Evolutionary conservation across 1,140 invertebrate genomes (phyloP), one percentile per base, ranked within the genome.

Genomic region (Trachymyrmex cornetzi): DNA sequence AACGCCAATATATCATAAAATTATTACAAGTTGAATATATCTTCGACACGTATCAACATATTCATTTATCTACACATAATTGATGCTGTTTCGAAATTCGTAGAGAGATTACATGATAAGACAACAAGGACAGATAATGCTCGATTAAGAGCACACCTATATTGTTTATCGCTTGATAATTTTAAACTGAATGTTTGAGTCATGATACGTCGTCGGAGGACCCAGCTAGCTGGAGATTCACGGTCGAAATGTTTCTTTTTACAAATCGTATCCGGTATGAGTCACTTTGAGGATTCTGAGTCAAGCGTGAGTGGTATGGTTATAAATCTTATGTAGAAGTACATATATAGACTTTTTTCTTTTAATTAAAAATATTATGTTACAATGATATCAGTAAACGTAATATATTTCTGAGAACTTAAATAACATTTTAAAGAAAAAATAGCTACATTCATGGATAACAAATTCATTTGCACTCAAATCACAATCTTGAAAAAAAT

Each of bases 201-300:
- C 55, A 34, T 82, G 38, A 81, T 57, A 30, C 34, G 38, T 38
- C 34, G 14, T 6, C 19, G 30, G 34, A 19, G 5, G 16, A 63
- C 61, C 22, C 80, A 75, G 59, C 61, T 67, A 86, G 64, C 34
- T 3, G 24, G n/a, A 74, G 81, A 80, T 57, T 22, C 50, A 71
- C 16, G 64, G 44, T 34, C 38, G 67, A 86, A 85, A 63, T 59
- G 57, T 71, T 77, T 38, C 14, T 44, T 87, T 90, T 80, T 55
- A 89, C 63, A 53, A 82, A 87, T 38, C 30, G 24, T 59, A 27
- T 34, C 74, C 11, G 22, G 53, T 22, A 50, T 90, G 88, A 90
- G 72, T 90, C 89, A 90, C 74, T 77, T 44, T 53, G 22, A 44
- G 9, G 12, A n/a, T n/a, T 44, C 55, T 64, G 48, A 14, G 14